A percentile compares a stretch with the other conserved stretches of the same genome.
phyloP scores from a whole-genome alignment of 53 echinoderm and acorn worm genomes.

The Glandiceps talaboti region DNA sequence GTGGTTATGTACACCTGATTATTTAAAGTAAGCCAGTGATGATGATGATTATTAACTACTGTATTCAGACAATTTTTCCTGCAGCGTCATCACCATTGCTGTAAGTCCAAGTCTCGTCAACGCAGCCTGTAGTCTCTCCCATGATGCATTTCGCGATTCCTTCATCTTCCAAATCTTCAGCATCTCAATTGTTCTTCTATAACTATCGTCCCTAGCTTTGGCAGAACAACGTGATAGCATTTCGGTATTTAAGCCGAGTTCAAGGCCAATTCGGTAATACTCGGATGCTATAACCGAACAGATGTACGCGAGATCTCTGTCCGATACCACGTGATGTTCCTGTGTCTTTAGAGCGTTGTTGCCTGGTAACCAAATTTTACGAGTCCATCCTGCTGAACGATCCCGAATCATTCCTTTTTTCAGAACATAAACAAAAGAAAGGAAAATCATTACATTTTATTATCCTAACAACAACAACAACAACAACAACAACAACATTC shows the following conservation, averaged over 20 bases:
- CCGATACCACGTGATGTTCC: not conserved
- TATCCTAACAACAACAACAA: no score
- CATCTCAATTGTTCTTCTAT: not conserved
- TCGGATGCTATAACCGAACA: not conserved
- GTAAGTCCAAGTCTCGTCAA: not conserved
- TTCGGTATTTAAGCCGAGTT: not conserved
- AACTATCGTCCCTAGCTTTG: not conserved
- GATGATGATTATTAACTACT: not conserved
- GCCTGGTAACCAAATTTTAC: not conserved
- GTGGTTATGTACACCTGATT: no score
- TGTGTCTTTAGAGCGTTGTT: not conserved
- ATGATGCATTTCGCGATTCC: not conserved
- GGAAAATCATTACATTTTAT: no score
- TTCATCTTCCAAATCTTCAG: not conserved
- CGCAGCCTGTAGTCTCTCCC: not conserved
- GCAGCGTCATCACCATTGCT: not conserved
- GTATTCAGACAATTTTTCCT: not conserved
- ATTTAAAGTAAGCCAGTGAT: no score
- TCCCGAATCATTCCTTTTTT: no score
- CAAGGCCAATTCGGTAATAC: not conserved
- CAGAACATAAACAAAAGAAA: no score
- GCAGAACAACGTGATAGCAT: not conserved
- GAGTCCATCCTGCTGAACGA: not conserved
- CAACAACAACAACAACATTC: no score
- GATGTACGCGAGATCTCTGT: not conserved